Percentiles rank a stretch among this genome's conserved stretches.
phyloP scores from a whole-genome alignment of 2,888 invertebrate species.

The Parnassius mnemosyne region DNA sequence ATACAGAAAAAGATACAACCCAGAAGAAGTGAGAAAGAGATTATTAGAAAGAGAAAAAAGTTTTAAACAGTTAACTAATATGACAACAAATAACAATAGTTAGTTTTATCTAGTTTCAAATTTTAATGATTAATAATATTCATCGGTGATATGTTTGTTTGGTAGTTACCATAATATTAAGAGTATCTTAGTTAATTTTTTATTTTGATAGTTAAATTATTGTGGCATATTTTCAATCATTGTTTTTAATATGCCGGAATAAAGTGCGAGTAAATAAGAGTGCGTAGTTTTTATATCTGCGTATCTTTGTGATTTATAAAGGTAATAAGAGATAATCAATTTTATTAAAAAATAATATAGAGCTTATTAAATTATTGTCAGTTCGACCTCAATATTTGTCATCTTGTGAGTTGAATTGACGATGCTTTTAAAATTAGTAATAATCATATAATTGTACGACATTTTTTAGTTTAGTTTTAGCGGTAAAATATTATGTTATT shows the following conservation, averaged over 20 bases:
- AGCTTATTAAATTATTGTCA: constrained; percentile 60
- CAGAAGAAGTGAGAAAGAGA: constrained; percentile 74
- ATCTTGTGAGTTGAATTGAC: constrained; percentile 67
- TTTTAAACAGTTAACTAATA: constrained; percentile 39
- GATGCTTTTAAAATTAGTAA: constrained; percentile 41
- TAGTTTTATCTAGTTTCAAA: constrained; percentile 14
- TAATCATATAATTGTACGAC: no score
- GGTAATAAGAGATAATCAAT: no score
- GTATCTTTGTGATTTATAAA: background rate
- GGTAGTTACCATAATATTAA: constrained; percentile 12
- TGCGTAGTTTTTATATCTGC: background rate
- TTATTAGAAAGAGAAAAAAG: constrained; percentile 67
- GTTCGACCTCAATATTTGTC: constrained; percentile 57
- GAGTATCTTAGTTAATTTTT: background rate
- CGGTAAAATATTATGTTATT: no score
- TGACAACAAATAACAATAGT: constrained; percentile 27
- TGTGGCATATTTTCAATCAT: background rate
- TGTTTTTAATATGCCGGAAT: background rate
- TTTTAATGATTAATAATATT: constrained; percentile 3
- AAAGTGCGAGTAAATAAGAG: background rate
- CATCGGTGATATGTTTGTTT: background rate
- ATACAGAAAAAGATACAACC: constrained; percentile 71
- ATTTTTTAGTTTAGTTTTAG: no score
- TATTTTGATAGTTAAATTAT: background rate
- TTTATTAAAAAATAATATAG: constrained; percentile 1